Percentiles rank a stretch among this genome's conserved stretches.
phyloP scores from a whole-genome alignment of 2,797 vertebrate species.

The Ctenosaura bakeri region DNA sequence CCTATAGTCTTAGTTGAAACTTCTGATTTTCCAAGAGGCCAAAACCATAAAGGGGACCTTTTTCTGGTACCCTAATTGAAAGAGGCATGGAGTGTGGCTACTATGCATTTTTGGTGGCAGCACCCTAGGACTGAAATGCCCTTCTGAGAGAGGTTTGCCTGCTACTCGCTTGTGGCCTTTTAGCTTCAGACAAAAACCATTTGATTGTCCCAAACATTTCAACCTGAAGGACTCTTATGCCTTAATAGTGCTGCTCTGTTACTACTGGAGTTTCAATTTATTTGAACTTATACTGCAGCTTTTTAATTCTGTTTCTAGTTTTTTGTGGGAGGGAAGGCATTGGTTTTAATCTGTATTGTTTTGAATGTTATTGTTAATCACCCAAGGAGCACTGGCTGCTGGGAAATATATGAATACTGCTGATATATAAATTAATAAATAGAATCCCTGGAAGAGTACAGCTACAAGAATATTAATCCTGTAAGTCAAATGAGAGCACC shows the following conservation, averaged over 20 bases:
- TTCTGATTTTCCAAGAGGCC: not conserved
- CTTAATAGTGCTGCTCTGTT: not conserved
- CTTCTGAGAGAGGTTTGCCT: not conserved
- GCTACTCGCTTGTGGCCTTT: not conserved
- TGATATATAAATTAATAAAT: slow-evolving; percentile 4
- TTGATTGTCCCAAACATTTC: not conserved
- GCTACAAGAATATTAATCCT: slow-evolving; percentile 9
- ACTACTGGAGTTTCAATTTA: not conserved
- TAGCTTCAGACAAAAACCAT: not conserved
- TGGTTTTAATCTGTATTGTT: not conserved
- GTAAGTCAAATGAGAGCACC: not conserved
- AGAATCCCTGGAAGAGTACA: not conserved
- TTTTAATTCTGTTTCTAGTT: not conserved
- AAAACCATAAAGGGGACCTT: not conserved
- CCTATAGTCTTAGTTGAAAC: not conserved
- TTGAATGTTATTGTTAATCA: not conserved
- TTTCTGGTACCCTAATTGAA: not conserved
- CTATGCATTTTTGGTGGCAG: not conserved
- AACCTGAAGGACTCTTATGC: not conserved
- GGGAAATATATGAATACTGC: not conserved
- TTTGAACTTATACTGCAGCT: not conserved
- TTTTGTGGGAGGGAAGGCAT: too few relatives aligned
- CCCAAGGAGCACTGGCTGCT: not conserved
- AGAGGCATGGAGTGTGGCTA: not conserved
- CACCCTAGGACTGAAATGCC: not conserved